Evolutionary conservation across 2,888 invertebrate species (phyloP), one percentile per base, ranked within the genome.

Genomic region (Bruchidius siliquastri): DNA sequence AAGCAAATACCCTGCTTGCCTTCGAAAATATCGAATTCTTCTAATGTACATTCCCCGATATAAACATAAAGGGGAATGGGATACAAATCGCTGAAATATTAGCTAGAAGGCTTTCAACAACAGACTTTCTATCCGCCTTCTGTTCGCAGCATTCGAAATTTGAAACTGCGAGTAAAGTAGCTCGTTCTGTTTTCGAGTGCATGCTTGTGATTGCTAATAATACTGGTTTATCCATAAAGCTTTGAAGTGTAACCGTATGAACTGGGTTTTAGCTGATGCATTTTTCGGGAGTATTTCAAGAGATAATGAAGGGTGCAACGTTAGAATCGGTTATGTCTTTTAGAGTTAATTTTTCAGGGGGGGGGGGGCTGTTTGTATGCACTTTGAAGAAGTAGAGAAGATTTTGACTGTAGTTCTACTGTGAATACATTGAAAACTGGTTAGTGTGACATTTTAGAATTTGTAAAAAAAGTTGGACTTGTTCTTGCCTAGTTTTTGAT

Each of bases 81-180:
- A 49, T 49, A 79, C 79, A 82, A 83, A 82, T 82, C 81, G 81
- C 77, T 83, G 80, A 83, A 82, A 81, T 83, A 83, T 83, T 82
- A 80, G 81, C 77, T 74, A 18, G 72, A 76, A 71, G 76, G 82
- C 82, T 82, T 82, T 83, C 83, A 82, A 80, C 80, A 79, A 79
- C 82, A 83, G 83, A 75, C 79, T 49, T 13, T 49, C 18, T 3
- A 8, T 49, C 49, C 1, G 49, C 6, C 49, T 8, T 18, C 49
- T 49, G 49, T 49, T 49, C 49, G 49, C 77, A 74, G 77, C 77
- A 77, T 78, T 77, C 81, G 81, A 83, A 83, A 82, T 82, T 81
- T 79, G 80, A 83, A 81, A 82, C 82, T 81, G 80, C 77, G 79
- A 80, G 80, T 13, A 49, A 49, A 49, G 49, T 49, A 49, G 49